Evolutionary conservation across 2,888 invertebrate species (phyloP).

Genomic region (Epicampocera succincta): DNA sequence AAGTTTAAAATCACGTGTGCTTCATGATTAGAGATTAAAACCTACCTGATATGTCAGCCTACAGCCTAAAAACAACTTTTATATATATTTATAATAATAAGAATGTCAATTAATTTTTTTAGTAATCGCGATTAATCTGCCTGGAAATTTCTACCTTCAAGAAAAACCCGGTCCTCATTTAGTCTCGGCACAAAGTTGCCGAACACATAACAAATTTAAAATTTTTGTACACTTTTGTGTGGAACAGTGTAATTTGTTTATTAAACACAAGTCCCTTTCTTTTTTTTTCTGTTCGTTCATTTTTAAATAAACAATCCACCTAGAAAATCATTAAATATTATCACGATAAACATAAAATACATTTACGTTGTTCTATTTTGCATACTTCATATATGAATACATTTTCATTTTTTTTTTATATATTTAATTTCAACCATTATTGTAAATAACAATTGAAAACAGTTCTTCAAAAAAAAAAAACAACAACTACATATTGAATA

Average conservation of each 20-base stretch:
- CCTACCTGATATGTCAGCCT: no score
- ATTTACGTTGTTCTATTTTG: slow-evolving; percentile 13
- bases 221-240: no score
- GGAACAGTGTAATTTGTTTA: neutral
- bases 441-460: slow-evolving; percentile 20
- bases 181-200: no score
- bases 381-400: neutral
- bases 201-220: no score
- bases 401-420: neutral
- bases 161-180: no score
- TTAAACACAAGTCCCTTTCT: neutral
- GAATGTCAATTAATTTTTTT: no score
- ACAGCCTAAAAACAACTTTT: no score
- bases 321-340: slow-evolving; percentile 56
- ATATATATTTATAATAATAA: no score
- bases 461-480: neutral
- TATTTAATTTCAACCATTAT: slow-evolving; percentile 11
- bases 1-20: no score
- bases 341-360: slow-evolving; percentile 29
- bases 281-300: neutral
- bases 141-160: no score
- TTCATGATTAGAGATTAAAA: no score
- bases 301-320: slow-evolving; percentile 46
- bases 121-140: no score
- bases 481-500: neutral